Base-by-base conservation (phyloP, 2,888 invertebrate species). In the Erebia ligea region DNA sequence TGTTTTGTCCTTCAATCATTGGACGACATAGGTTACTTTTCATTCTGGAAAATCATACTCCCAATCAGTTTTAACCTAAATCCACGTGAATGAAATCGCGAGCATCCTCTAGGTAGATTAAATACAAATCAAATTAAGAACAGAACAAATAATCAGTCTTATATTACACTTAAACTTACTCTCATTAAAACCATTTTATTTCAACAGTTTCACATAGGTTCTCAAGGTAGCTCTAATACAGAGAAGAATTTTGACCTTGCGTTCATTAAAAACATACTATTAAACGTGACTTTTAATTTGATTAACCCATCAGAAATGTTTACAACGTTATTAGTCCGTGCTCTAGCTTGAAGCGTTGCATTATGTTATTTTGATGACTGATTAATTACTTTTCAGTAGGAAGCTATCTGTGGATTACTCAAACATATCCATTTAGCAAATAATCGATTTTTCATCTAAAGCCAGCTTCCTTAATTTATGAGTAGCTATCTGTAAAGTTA, bases 211-310 rank as follows among this genome's bases (percentile, higher is more conserved):
- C 52, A 54, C 11, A 66, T 42, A 42, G 34, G 5, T 34, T 0
- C 45, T 57, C 66, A 67, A 45, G 57, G 66, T 25, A 40, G 56
- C 19, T n/a, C 45, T 57, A 57, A 21, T 57, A 40, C 19, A 56
- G 13, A 65, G 50, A 65, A 56, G 65, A 67, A 45, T 67, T n/a
- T 67, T n/a, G 45, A 67, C 66, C 66, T 67, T 58, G 66, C 66
- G 48, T 57, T 67, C 66, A 21, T 67, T 57, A 67, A 57, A 67
- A 67, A 67, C 19, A 58, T 25, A 62, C 45, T 62, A 25, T 67
- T 48, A 57, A 65, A 19, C 65, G 54, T 57, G 57, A 58, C 65
- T 67, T 45, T 58, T 57, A 48, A 67, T 57, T 67, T 67, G 45
- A 57, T 57, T 59, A 52, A 69, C 64, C 58, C 52, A 65, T 65